Evolutionary conservation across 2,888 invertebrate genomes (phyloP).

Genomic region (Siphlonurus alternatus): DNA sequence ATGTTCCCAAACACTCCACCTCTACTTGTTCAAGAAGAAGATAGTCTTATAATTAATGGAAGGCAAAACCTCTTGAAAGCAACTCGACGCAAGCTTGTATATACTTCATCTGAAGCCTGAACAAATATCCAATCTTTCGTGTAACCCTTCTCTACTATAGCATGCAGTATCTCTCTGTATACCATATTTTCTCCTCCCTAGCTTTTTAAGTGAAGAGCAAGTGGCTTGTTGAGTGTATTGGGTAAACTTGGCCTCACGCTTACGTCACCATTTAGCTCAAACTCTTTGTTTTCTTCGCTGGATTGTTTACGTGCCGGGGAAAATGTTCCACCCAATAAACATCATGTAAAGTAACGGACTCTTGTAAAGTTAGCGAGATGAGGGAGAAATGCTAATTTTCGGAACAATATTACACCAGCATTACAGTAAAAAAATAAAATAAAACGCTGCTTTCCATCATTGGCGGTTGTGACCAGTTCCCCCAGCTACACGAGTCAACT

Average conservation of each 20-base stretch:
- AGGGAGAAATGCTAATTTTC: too few species aligned
- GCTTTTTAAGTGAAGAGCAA: neutral
- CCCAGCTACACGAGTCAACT: too few species aligned
- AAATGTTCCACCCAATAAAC: too few species aligned
- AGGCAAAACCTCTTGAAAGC: neutral
- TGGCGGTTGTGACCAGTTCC: too few species aligned
- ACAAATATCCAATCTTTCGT: neutral
- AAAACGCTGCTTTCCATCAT: too few species aligned
- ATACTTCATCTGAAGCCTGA: neutral
- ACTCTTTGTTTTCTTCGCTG: too few species aligned
- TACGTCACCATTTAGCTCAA: neutral
- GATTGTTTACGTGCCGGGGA: too few species aligned
- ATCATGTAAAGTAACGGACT: too few species aligned
- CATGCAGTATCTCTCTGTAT: neutral
- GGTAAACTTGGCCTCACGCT: neutral
- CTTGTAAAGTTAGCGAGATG: too few species aligned
- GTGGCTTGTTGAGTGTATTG: neutral
- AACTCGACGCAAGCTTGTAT: neutral
- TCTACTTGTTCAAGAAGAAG: neutral
- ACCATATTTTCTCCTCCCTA: neutral
- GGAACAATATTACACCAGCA: too few species aligned
- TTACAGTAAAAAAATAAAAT: too few species aligned
- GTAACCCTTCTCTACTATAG: neutral
- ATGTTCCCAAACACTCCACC: neutral
- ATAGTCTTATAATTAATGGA: neutral